Evolutionary conservation across 2,888 invertebrate species (phyloP), one percentile per base, ranked within the genome.

Genomic region (Hemicrepidius hirtus): DNA sequence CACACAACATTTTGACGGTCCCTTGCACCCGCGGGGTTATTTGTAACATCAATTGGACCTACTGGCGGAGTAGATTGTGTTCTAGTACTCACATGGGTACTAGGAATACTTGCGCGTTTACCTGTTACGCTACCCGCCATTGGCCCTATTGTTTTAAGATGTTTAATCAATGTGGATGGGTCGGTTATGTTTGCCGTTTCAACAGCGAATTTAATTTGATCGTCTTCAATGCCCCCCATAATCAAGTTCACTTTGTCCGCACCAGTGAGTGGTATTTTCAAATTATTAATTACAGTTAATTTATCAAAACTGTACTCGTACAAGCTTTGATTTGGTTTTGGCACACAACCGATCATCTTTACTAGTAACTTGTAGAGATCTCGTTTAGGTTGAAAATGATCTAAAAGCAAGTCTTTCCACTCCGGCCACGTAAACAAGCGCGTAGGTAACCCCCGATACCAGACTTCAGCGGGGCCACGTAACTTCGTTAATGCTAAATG

Each of bases 391-490:
- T 75, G 80, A 63, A 82, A 82, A 0, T 79, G 79, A 0, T 18
- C 63, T 0, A 35, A 1, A 0, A 81, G 13, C 21, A 80, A 80
- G 1, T 59, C 49, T 59, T 80, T 79, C 81, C 81, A 81, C 37
- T 81, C 78, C 0, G 13, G 1, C 81, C 82, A 81, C 6, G 67
- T 67, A 66, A 66, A 80, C 0, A 79, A 18, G 4, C 78, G 55
- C 3, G 78, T 76, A 6, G 70, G 40, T 9, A 80, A 41, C 3
- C 78, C 74, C 46, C 80, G 74, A 24, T 77, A 80, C 41, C 41
- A 41, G 2, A n/a, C 7, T 41, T 76, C 62, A 7, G 71, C 71
- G 0, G 74, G 65, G 12, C 72, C 74, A 9, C 69, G 60, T 10
- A 72, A 57, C 59, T 74, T 76, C 40, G 66, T 59, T 40, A 75